Percentiles rank a stretch among this genome's conserved stretches.
Conservation (phyloP, 2,797 vertebrate genomes). For the Diplodus sargus region DNA sequence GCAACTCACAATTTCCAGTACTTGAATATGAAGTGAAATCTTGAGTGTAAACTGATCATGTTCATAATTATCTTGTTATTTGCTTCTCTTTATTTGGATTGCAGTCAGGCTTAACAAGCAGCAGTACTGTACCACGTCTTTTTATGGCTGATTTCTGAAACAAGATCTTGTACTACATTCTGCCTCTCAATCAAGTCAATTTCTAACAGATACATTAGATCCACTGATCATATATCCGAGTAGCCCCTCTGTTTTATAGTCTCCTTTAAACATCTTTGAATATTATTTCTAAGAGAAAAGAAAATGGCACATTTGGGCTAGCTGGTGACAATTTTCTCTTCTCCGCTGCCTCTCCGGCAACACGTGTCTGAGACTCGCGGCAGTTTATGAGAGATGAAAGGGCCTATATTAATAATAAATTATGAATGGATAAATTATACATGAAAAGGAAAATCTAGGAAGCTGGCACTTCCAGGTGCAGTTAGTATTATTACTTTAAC, state of each 20-base stretch:
- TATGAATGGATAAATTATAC: constrained; percentile 76
- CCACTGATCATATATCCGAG: constrained; percentile 21
- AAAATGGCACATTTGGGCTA: constrained; percentile 33
- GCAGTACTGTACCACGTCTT: neutral
- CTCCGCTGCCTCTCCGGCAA: constrained; percentile 55
- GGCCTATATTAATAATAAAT: constrained; percentile 77
- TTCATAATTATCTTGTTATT: neutral
- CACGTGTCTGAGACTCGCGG: constrained; percentile 58
- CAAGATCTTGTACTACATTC: constrained; percentile 45
- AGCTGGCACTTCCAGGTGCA: constrained; percentile 67
- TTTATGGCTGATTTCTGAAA: constrained; percentile 27
- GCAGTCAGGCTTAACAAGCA: constrained; percentile 8
- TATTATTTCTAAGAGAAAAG: constrained; percentile 34
- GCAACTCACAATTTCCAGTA: neutral
- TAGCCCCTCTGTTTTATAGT: constrained; percentile 9
- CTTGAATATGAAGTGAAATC: constrained; percentile 1
- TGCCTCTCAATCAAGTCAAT: constrained; percentile 33
- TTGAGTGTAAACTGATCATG: neutral
- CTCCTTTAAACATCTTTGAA: constrained; percentile 37
- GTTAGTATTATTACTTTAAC: constrained; percentile 37
- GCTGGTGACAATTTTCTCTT: constrained; percentile 53
- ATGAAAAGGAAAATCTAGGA: constrained; percentile 69
- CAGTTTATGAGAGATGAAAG: constrained; percentile 74
- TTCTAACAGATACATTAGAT: constrained; percentile 33
- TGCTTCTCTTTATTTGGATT: constrained; percentile 28